Base-by-base conservation (phyloP, 23 tunicate species). In the Phallusia fumigata region DNA sequence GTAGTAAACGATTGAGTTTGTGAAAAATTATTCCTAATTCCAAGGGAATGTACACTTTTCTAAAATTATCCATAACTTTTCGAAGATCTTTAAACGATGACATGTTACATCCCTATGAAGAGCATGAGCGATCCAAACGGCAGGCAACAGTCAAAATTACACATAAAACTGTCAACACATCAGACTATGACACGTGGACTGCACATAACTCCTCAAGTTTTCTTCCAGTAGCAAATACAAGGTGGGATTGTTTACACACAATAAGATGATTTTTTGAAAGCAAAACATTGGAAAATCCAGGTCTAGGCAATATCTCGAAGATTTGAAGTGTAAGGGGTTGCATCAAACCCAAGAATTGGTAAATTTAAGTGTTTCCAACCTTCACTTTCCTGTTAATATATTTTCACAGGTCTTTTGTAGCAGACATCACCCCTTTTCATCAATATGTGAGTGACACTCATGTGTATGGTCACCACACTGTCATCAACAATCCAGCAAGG, bases 401-500 rank as follows among this genome's bases (percentile, higher is more conserved):
- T 65, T 77, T 36, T 21, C 16, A 1, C 86, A 90, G 95, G 35
- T 90, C 85, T 81, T 90, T 90, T 84, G 89, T 85, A 0, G 81
- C 95, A 52, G 95, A 90, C 36, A 88, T 90, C 0, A 50, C 65
- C 30, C 22, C 32, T 18, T 76, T 74, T 52, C 33, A 34, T 19
- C 81, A 52, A 35, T 52, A 36, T 77, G 22, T 40, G 8, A 65
- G 49, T 52, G 65, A 52, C 47, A 87, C 73, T 73, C 86, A 79
- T 81, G 96, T 89, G 44, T 91, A 91, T 74, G 96, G 96, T 22
- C 96, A 91, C 72, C 36, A 75, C 78, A 91, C 96, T 31, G 65
- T 52, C 8, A 75, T 91, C 12, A 32, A 35, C 44, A 91, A 91
- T 53, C 96, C 96, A 18, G 65, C 72, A 19, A 73, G 69, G 30